Evolutionary conservation across 2,113 vertebrate genomes (phyloP).

Genomic region (Paedocypris sp.): DNA sequence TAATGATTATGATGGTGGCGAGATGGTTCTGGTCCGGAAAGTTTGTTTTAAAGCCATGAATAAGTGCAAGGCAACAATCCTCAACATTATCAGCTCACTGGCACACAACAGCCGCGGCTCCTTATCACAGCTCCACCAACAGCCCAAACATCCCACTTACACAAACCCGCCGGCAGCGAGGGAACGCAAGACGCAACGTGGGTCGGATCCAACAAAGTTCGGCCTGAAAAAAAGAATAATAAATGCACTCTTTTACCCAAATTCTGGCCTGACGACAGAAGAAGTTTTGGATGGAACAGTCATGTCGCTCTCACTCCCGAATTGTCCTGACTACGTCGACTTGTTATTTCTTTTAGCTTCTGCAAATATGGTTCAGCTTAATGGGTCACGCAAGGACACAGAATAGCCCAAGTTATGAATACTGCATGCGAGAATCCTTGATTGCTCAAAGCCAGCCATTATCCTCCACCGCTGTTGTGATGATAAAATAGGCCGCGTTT

Average conservation of each 20-base stretch:
- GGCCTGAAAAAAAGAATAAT: slow-evolving; percentile 35
- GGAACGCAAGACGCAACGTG: slow-evolving; percentile 32
- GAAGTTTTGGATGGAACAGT: too few relatives aligned
- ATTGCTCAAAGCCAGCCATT: too few relatives aligned
- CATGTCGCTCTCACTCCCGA: too few relatives aligned
- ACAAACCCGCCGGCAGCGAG: slow-evolving; percentile 21
- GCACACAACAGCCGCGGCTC: slow-evolving; percentile 35
- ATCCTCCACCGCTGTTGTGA: too few relatives aligned
- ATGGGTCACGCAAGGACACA: too few relatives aligned
- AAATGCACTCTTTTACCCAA: slow-evolving; percentile 1
- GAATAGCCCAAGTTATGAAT: too few relatives aligned
- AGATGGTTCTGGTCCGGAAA: background rate
- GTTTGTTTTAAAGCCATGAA: background rate
- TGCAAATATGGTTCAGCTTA: too few relatives aligned
- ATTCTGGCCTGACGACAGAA: too few relatives aligned
- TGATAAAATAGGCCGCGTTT: too few relatives aligned
- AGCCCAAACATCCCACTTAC: slow-evolving; percentile 26
- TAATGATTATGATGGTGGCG: background rate
- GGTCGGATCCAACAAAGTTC: slow-evolving; percentile 37
- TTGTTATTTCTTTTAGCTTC: too few relatives aligned
- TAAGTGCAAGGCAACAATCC: slow-evolving; percentile 6
- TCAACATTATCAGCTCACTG: slow-evolving; percentile 39
- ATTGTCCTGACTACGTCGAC: too few relatives aligned
- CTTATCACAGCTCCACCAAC: slow-evolving; percentile 44
- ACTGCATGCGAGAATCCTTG: too few relatives aligned